Conservation (phyloP, 2,888 invertebrate species). For the Meloe dianella region DNA sequence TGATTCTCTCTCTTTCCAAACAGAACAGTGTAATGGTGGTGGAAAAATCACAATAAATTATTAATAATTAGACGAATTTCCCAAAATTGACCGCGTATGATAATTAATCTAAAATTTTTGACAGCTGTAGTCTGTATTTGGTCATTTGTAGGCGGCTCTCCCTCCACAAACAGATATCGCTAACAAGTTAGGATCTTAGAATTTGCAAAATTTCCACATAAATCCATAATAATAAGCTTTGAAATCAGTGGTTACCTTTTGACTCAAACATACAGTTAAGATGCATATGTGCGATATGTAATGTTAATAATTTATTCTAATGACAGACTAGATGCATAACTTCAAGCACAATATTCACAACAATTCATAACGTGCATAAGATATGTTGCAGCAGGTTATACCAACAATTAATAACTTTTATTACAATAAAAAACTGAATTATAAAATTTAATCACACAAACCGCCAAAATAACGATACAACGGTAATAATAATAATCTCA, state of each 20-base stretch:
- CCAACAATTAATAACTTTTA: background rate
- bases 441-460: background rate
- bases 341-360: conserved; percentile 31
- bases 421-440: background rate
- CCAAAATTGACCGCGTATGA: too few species aligned
- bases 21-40: conserved; percentile 23
- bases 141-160: background rate
- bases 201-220: background rate
- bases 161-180: background rate
- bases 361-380: conserved; percentile 21
- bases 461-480: background rate
- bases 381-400: background rate
- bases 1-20: conserved; percentile 55
- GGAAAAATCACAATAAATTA: background rate
- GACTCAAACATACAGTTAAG: background rate
- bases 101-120: too few species aligned
- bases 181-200: background rate
- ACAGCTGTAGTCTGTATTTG: too few species aligned
- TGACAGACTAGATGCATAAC: conserved; percentile 40
- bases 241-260: background rate
- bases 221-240: background rate
- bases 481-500: background rate
- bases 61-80: background rate
- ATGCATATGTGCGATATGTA: conserved; percentile 34
- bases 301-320: conserved; percentile 44